Percentiles rank a stretch among this genome's conserved stretches.
These are phyloP conservation scores for Euborellia annulipes DNA, from an alignment of 1,140 invertebrate genomes.

Conservation along the genomic window DNA sequence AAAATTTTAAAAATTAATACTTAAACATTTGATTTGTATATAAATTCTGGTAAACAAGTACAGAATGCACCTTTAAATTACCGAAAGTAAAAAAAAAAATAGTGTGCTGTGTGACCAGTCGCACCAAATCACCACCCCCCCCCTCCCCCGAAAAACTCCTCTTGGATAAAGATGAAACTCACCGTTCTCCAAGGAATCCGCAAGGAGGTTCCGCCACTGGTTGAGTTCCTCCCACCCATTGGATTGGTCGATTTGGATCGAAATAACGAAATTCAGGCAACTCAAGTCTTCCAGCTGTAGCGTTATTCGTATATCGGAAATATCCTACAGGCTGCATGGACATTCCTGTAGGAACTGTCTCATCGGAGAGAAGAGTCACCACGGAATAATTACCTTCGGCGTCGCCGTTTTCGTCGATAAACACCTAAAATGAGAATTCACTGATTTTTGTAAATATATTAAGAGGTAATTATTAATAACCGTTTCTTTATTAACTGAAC, in stretches of 20 bases:
- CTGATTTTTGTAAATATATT: too few species aligned
- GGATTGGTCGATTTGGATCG: constrained; percentile 40
- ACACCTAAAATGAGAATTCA: constrained; percentile 40
- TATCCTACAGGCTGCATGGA: constrained; percentile 56
- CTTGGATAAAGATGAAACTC: too few species aligned
- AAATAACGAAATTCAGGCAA: constrained; percentile 43
- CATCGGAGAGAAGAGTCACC: constrained; percentile 48
- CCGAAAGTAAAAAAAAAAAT: too few species aligned
- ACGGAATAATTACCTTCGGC: constrained; percentile 84
- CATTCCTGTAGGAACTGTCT: constrained; percentile 21
- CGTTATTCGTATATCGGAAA: constrained; percentile 44
- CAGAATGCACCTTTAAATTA: too few species aligned
- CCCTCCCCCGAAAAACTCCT: too few species aligned
- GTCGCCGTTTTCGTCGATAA: constrained; percentile 74
- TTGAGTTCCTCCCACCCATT: constrained; percentile 54
- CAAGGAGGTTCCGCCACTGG: constrained; percentile 56
- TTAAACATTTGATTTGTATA: too few species aligned
- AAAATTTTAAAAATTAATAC: too few species aligned
- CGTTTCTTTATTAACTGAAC: too few species aligned
- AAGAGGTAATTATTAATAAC: too few species aligned
- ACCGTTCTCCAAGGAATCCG: constrained; percentile 50
- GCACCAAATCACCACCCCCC: too few species aligned
- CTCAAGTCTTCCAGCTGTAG: constrained; percentile 10
- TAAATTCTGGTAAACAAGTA: too few species aligned
- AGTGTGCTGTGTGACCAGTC: too few species aligned